Percentiles rank a stretch among this genome's conserved stretches.
These are phyloP conservation scores for Intellagama lesueurii DNA, from an alignment of 2,797 vertebrate species.

Conservation along the genomic window DNA sequence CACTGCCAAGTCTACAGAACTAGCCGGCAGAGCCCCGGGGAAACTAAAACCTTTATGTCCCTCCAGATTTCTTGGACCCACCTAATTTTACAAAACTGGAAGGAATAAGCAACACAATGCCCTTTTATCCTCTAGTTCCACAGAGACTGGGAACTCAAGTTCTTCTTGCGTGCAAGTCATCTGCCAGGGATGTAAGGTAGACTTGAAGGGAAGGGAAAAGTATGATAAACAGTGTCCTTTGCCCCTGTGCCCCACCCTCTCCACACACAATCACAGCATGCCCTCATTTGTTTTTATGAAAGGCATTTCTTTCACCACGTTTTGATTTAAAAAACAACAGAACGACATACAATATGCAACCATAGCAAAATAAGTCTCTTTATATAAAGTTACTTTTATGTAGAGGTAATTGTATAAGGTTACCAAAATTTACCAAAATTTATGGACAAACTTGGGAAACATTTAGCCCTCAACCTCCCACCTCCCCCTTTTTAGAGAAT, in stretches of 20 bases:
- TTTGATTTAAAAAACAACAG: conserved; percentile 63
- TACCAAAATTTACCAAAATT: conserved; percentile 59
- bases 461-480: conserved; percentile 53
- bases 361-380: conserved; percentile 73
- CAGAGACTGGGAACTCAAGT: not conserved
- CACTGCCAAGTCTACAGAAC: too few relatives aligned
- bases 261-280: not conserved
- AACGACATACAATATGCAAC: conserved; percentile 63
- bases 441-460: conserved; percentile 56
- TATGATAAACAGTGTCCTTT: not conserved
- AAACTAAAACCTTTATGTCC: not conserved
- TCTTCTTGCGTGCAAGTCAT: not conserved
- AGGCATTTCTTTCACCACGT: not conserved
- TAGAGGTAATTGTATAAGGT: conserved; percentile 73
- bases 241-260: too few relatives aligned
- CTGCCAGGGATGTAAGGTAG: not conserved
- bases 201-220: not conserved
- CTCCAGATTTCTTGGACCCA: not conserved
- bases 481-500: conserved; percentile 67
- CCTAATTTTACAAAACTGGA: not conserved
- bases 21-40: not conserved
- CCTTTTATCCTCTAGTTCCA: not conserved
- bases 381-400: conserved; percentile 68
- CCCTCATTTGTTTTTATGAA: not conserved
- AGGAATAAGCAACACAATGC: not conserved